Conservation (phyloP, 2,113 vertebrate genomes). For the Oryzias woworae region DNA sequence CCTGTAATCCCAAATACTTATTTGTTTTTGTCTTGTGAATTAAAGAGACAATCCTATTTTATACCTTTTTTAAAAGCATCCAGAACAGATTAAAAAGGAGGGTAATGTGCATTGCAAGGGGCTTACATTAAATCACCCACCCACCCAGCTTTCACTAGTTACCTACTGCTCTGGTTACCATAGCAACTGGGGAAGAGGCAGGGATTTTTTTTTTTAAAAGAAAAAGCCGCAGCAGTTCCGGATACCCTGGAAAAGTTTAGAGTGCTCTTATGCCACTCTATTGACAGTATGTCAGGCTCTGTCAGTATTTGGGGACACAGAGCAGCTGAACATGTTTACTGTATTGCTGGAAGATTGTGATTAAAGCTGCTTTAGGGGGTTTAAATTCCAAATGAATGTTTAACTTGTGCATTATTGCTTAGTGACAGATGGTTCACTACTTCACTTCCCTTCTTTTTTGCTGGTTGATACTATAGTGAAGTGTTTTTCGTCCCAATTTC, state of each 20-base stretch:
- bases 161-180: conserved; percentile 59
- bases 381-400: conserved; percentile 9
- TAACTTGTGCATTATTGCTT: too few species aligned
- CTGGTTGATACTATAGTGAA: background rate
- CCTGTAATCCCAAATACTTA: conserved; percentile 52
- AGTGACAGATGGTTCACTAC: background rate
- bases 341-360: background rate
- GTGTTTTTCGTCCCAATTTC: too few species aligned
- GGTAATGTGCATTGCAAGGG: conserved; percentile 51
- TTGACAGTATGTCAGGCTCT: conserved; percentile 16
- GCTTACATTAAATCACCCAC: conserved; percentile 57
- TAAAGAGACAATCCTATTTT: conserved; percentile 64
- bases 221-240: conserved; percentile 25
- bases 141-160: conserved; percentile 43
- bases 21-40: conserved; percentile 55
- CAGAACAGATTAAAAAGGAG: conserved; percentile 61
- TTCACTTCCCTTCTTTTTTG: conserved; percentile 5
- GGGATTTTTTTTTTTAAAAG: conserved; percentile 43
- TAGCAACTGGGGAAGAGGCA: conserved; percentile 67
- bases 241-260: conserved; percentile 39
- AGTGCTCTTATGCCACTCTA: conserved; percentile 23
- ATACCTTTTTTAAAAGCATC: conserved; percentile 43
- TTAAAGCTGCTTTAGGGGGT: background rate
- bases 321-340: conserved; percentile 14
- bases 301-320: conserved; percentile 3